Percentiles rank a stretch among this genome's conserved stretches.
Conservation (phyloP, 1,140 invertebrate genomes). For the Zaprionus taronus region DNA sequence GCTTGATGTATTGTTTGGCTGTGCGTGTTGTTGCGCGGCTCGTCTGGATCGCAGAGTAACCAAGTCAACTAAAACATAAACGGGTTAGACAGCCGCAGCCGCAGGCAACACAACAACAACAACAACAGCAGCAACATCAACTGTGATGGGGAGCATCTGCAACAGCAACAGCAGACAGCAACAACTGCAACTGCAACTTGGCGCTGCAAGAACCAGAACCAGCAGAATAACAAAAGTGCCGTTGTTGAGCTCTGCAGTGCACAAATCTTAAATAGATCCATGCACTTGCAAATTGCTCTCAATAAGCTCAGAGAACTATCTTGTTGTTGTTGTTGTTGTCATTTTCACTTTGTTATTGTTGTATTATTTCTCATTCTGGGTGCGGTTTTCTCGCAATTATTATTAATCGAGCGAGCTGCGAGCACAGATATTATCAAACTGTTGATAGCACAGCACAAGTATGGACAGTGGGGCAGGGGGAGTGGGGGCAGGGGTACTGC, state of each 20-base stretch:
- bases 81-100: conserved; percentile 62
- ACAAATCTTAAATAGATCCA: conserved; percentile 20
- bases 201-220: conserved; percentile 26
- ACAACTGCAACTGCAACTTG: conserved; percentile 35
- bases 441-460: conserved; percentile 26
- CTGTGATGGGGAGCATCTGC: conserved; percentile 21
- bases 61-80: conserved; percentile 76
- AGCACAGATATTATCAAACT: conserved; percentile 53
- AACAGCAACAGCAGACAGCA: conserved; percentile 33
- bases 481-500: conserved; percentile 8
- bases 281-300: conserved; percentile 16
- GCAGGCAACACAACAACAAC: conserved; percentile 12
- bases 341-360: conserved; percentile 39
- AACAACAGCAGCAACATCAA: conserved; percentile 43
- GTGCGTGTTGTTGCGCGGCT: conserved; percentile 48
- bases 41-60: conserved; percentile 41
- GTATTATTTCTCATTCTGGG: conserved; percentile 15
- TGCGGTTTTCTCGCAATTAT: conserved; percentile 28
- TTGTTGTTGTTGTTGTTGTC: neutral
- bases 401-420: neutral
- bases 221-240: conserved; percentile 8
- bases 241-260: neutral
- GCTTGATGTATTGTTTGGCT: conserved; percentile 70
- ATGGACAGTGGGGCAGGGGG: too few relatives aligned
- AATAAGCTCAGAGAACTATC: neutral